Conservation (phyloP, 2,113 vertebrate species). For the Grammomys surdaster region DNA sequence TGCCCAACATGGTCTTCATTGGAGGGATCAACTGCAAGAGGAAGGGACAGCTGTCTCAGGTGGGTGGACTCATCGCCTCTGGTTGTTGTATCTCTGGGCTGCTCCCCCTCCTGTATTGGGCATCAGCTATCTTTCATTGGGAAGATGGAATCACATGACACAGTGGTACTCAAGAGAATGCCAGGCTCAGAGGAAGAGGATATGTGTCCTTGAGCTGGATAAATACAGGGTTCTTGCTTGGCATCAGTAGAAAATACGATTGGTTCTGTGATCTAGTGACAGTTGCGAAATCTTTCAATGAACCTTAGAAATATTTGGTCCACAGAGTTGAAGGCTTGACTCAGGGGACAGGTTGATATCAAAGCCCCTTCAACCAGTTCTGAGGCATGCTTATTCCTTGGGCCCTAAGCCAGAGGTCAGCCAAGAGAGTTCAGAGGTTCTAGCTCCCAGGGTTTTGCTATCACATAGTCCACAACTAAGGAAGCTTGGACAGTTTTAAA, state of each 20-base stretch:
- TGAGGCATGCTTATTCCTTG: not conserved
- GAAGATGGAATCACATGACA: not conserved
- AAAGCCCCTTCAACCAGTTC: not conserved
- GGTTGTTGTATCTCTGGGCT: accelerated
- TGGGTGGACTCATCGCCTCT: constrained; percentile 25
- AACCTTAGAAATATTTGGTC: not conserved
- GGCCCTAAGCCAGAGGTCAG: not conserved
- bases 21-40: constrained; percentile 88
- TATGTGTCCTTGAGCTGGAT: not conserved
- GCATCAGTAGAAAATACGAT: accelerated
- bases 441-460: not conserved
- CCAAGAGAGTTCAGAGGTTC: not conserved
- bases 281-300: not conserved
- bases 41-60: constrained; percentile 71
- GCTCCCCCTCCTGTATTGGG: not conserved
- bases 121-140: not conserved
- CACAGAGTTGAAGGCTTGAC: not conserved
- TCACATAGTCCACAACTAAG: not conserved
- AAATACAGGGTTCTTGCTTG: not conserved
- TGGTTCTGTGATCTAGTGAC: not conserved
- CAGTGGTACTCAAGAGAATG: not conserved
- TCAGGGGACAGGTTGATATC: not conserved
- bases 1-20: constrained; percentile 86
- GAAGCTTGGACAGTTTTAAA: not conserved
- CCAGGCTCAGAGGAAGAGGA: not conserved